These are phyloP conservation scores for Pheosia gnoma DNA, from an alignment of 2,888 invertebrate species.

Conservation along the genomic window DNA sequence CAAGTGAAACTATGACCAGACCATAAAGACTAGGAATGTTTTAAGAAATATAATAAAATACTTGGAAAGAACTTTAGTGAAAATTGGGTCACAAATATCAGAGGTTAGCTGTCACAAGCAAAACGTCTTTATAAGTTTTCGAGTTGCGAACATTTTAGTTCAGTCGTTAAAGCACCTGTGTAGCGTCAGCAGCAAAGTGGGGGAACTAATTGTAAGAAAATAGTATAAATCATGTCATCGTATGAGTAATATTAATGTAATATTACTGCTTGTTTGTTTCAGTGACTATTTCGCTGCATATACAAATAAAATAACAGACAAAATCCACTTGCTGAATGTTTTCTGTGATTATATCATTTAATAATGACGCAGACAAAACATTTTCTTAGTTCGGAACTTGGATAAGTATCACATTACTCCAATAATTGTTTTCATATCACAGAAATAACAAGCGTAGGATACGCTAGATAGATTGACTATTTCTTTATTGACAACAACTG, in stretches of 20 bases:
- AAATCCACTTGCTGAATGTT: background rate
- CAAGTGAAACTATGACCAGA: conserved; percentile 16
- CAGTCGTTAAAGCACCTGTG: conserved; percentile 19
- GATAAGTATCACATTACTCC: too few species aligned
- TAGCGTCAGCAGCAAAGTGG: conserved; percentile 16
- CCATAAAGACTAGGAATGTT: conserved; percentile 32
- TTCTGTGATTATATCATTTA: background rate
- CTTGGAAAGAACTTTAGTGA: conserved; percentile 28
- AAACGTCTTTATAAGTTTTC: conserved; percentile 31
- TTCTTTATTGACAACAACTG: too few species aligned
- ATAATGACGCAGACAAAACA: too few species aligned
- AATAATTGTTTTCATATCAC: too few species aligned
- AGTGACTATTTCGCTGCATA: background rate
- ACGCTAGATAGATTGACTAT: too few species aligned
- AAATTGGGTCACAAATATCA: conserved; percentile 39
- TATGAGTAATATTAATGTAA: conserved; percentile 4
- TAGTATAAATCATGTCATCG: conserved; percentile 4
- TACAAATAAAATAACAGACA: background rate
- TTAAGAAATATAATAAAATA: conserved; percentile 34
- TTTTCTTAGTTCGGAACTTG: too few species aligned
- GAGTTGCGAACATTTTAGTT: conserved; percentile 22
- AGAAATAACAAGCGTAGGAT: too few species aligned
- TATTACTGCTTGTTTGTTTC: conserved; percentile 3
- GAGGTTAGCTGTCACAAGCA: conserved; percentile 36
- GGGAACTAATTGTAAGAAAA: background rate